phyloP scores from a whole-genome alignment of 2,888 invertebrate genomes.

The Escarpia spicata region DNA sequence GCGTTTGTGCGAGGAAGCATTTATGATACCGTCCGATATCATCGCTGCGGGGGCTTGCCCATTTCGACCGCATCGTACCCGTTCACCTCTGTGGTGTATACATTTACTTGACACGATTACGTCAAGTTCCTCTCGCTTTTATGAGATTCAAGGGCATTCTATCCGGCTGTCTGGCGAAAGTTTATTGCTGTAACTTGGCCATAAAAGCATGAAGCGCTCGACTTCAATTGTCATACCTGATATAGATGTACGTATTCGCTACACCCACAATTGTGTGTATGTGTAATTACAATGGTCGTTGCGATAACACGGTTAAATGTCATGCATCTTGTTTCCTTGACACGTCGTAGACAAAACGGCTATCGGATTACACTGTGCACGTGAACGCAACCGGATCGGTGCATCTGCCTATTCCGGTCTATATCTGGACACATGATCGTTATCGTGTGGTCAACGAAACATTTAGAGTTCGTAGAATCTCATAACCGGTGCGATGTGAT shows the following conservation, averaged over 20 bases:
- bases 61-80: background rate
- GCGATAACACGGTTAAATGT: background rate
- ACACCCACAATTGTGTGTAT: background rate
- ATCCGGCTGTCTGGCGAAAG: background rate
- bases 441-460: background rate
- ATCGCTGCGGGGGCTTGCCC: background rate
- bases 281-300: background rate
- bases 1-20: background rate
- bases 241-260: background rate
- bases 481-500: background rate
- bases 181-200: background rate
- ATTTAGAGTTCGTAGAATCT: background rate
- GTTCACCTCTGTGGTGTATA: background rate
- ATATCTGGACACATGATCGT: background rate
- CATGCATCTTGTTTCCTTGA: background rate
- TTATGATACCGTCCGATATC: background rate
- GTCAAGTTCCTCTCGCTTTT: conserved; percentile 3
- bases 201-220: background rate
- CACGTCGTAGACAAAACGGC: background rate
- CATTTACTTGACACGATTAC: background rate
- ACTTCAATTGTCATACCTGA: conserved; percentile 10
- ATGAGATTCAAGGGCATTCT: background rate
- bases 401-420: background rate
- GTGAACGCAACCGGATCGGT: background rate
- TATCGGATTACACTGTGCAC: background rate